phyloP scores from a whole-genome alignment of 2,113 vertebrate genomes.

The Tachysurus vachellii region DNA sequence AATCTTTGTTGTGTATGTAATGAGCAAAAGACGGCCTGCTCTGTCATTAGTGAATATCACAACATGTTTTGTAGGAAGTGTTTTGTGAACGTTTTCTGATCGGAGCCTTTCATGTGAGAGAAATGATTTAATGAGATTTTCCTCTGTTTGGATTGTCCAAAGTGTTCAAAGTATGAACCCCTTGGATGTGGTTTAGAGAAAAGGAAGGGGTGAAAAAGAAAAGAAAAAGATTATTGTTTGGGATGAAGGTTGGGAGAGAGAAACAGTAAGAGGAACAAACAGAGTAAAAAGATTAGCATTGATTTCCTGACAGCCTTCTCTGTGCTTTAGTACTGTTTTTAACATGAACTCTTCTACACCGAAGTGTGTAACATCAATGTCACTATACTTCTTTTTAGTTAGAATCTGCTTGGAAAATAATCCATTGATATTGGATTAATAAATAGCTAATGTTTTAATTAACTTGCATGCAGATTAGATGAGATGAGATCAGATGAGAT shows the following conservation, averaged over 20 bases:
- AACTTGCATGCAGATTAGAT: too few relatives aligned
- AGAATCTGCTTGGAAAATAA: background rate
- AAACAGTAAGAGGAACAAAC: background rate
- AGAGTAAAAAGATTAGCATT: background rate
- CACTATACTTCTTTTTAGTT: background rate
- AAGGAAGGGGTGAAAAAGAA: background rate
- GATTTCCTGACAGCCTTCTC: background rate
- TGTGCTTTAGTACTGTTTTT: background rate
- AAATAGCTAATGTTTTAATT: background rate
- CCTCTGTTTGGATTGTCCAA: background rate
- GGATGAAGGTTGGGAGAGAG: background rate
- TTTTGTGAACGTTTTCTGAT: conserved; percentile 2
- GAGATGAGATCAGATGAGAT: background rate
- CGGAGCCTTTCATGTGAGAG: conserved; percentile 1
- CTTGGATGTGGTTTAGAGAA: background rate
- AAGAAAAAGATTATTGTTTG: background rate
- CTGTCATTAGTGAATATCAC: conserved; percentile 32
- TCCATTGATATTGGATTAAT: background rate
- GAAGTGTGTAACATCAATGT: background rate
- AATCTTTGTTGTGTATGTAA: background rate
- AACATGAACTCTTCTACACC: background rate
- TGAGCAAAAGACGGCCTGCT: background rate
- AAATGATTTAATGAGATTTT: conserved; percentile 41
- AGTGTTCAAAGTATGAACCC: conserved; percentile 4
- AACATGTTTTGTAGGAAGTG: conserved; percentile 12